Evolutionary conservation across 2,888 invertebrate genomes (phyloP).

Genomic region (Hypomecis atomaria): DNA sequence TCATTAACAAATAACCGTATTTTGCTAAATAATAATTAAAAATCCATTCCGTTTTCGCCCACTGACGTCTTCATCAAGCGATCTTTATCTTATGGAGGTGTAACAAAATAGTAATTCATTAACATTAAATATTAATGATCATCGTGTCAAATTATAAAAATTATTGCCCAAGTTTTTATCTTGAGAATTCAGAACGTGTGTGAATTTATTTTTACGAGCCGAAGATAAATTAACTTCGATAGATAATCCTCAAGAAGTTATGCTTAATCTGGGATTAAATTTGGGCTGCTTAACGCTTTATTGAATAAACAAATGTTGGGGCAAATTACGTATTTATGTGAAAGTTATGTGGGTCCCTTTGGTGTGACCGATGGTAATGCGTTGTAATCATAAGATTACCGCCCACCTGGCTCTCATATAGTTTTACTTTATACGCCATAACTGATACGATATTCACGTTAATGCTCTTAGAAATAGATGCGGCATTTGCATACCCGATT

Average conservation of each 20-base stretch:
- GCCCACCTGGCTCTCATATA: slow-evolving; percentile 67
- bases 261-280: slow-evolving; percentile 39
- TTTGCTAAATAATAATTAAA: slow-evolving; percentile 39
- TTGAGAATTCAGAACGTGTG: slow-evolving; percentile 41
- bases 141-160: slow-evolving; percentile 43
- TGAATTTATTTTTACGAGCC: slow-evolving; percentile 53
- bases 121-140: slow-evolving; percentile 45
- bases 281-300: slow-evolving; percentile 64
- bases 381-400: slow-evolving; percentile 77
- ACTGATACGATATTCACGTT: slow-evolving; percentile 41
- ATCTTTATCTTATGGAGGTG: slow-evolving; percentile 45
- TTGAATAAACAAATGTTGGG: slow-evolving; percentile 72
- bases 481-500: slow-evolving; percentile 16
- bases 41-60: slow-evolving; percentile 40
- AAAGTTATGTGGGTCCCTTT: slow-evolving; percentile 67
- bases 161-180: slow-evolving; percentile 41
- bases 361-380: slow-evolving; percentile 67
- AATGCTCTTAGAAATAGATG: slow-evolving; percentile 24
- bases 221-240: slow-evolving; percentile 59
- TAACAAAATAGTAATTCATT: slow-evolving; percentile 46
- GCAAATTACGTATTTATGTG: slow-evolving; percentile 75
- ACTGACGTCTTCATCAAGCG: slow-evolving; percentile 44
- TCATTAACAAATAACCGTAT: slow-evolving; percentile 39
- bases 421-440: slow-evolving; percentile 51
- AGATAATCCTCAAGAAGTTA: slow-evolving; percentile 46